Evolutionary conservation across 2,797 vertebrate species (phyloP).

Genomic region (Sphaeramia orbicularis): DNA sequence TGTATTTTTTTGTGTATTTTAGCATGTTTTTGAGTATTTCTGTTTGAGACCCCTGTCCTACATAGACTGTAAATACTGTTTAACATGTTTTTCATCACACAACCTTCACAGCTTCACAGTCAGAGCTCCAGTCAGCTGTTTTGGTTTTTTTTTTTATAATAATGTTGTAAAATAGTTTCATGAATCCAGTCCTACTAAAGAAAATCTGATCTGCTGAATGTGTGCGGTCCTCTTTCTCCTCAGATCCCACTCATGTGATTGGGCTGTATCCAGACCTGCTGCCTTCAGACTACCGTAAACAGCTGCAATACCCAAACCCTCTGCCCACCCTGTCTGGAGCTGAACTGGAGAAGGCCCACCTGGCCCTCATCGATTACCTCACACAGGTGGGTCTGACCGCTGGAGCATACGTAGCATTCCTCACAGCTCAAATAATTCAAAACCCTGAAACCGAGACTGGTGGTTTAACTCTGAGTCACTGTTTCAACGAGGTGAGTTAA

Average conservation of each 20-base stretch:
- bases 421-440: not conserved
- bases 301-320: slow-evolving; percentile 97
- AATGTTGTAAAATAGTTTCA: too few species aligned
- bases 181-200: not conserved
- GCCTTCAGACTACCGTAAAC: slow-evolving; percentile 96
- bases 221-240: slow-evolving; percentile 32
- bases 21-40: too few species aligned
- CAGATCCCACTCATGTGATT: slow-evolving; percentile 98
- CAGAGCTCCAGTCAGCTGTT: too few species aligned
- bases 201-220: not conserved
- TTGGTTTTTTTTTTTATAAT: too few species aligned
- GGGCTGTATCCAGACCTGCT: slow-evolving; percentile 97
- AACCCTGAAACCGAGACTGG: too few species aligned
- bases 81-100: not conserved
- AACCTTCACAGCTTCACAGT: too few species aligned
- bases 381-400: slow-evolving; percentile 86
- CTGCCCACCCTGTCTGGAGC: slow-evolving; percentile 92
- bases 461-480: too few species aligned
- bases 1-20: too few species aligned
- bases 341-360: slow-evolving; percentile 96
- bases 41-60: too few species aligned
- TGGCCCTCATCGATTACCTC: slow-evolving; percentile 99
- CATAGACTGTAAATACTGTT: too few species aligned
- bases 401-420: not conserved
- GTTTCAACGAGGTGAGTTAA: too few species aligned